phyloP scores from a whole-genome alignment of 2,797 vertebrate species.

The Peromyscus nudipes region DNA sequence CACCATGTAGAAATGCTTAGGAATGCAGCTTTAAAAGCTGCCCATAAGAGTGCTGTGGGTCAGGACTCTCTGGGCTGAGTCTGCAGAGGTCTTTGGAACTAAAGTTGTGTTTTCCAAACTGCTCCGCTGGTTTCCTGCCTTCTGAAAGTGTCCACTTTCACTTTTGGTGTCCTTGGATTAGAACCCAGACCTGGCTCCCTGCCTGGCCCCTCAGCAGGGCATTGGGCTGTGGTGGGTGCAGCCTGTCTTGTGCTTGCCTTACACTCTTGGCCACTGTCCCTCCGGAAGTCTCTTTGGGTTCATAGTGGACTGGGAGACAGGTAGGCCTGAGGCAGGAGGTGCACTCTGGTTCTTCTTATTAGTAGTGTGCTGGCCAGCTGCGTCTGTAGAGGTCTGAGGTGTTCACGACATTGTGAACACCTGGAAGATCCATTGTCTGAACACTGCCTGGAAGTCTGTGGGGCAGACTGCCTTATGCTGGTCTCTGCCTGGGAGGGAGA shows the following conservation, averaged over 20 bases:
- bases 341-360: background rate
- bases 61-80: background rate
- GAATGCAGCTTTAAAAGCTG: background rate
- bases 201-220: background rate
- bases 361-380: background rate
- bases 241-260: background rate
- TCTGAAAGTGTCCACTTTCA: background rate
- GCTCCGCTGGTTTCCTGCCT: background rate
- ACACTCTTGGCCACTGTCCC: background rate
- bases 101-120: too few species aligned
- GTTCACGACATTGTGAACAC: too few species aligned
- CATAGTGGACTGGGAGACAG: background rate
- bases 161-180: background rate
- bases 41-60: accelerated
- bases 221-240: background rate
- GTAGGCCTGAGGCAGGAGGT: background rate
- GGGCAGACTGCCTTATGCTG: background rate
- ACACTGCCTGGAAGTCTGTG: background rate
- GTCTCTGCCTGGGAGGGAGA: background rate
- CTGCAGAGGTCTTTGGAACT: background rate
- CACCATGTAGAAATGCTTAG: background rate
- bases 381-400: background rate
- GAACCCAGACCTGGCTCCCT: accelerated
- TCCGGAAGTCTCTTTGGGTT: background rate
- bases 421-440: background rate